These are phyloP conservation scores for Silurus glanis DNA, from an alignment of 2,113 vertebrate genomes.

Conservation along the genomic window DNA sequence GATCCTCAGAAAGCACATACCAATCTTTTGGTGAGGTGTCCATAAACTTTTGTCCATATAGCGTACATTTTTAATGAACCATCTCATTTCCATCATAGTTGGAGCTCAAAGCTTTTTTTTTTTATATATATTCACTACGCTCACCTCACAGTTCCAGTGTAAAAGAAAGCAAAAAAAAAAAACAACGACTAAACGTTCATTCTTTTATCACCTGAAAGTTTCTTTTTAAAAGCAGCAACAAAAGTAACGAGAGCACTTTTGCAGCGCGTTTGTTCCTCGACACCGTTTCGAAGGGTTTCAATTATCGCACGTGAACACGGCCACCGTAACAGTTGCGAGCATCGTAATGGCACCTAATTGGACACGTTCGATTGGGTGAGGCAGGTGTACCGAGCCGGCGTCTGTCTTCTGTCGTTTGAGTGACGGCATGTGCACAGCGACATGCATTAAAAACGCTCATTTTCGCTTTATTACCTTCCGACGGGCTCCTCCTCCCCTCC, in stretches of 20 bases:
- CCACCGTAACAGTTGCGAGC: conserved; percentile 33
- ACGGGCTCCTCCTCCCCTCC: background rate
- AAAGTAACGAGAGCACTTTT: background rate
- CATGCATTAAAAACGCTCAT: conserved; percentile 41
- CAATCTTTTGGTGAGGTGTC: too few species aligned
- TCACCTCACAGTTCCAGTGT: background rate
- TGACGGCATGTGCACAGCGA: conserved; percentile 35
- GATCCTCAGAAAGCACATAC: too few species aligned
- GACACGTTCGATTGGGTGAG: conserved; percentile 42
- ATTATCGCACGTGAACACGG: conserved; percentile 24
- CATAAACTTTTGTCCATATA: too few species aligned
- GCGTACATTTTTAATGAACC: too few species aligned
- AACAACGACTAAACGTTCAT: background rate
- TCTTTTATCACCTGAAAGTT: background rate
- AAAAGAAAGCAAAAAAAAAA: background rate
- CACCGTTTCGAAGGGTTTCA: conserved; percentile 8
- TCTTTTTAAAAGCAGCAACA: background rate
- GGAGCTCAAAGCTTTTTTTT: background rate
- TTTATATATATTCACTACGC: background rate
- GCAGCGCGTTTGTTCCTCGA: background rate
- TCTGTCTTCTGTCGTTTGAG: conserved; percentile 34
- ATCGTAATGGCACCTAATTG: conserved; percentile 52
- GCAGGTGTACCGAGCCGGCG: conserved; percentile 47
- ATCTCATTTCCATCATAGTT: too few species aligned
- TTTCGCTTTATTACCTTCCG: conserved; percentile 40